Evolutionary conservation across 2,797 vertebrate species (phyloP).

Genomic region (Vipera ursinii): DNA sequence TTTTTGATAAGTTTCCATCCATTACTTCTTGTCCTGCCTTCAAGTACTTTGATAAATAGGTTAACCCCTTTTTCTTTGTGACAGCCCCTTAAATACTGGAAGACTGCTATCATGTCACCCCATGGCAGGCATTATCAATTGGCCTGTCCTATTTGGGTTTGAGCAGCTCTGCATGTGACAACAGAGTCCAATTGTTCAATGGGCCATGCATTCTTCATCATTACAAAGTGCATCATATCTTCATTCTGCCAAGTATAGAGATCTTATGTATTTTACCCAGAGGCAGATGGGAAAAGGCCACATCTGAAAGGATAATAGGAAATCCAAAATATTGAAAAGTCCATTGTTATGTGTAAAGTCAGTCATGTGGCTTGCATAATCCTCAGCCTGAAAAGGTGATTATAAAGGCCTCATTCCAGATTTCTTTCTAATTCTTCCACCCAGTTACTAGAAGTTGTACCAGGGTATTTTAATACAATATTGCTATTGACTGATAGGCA

Average conservation of each 20-base stretch:
- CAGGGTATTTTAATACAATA: neutral
- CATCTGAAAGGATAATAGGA: neutral
- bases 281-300: neutral
- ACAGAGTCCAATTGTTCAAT: neutral
- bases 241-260: neutral
- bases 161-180: neutral
- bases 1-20: neutral
- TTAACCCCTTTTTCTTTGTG: neutral
- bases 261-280: neutral
- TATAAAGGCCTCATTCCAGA: neutral
- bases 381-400: too few species aligned
- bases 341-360: neutral
- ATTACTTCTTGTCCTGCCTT: neutral
- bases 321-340: neutral
- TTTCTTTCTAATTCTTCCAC: neutral
- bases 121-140: neutral
- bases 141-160: neutral
- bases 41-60: neutral
- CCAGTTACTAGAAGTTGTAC: neutral
- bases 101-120: neutral
- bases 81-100: neutral
- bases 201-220: too few species aligned
- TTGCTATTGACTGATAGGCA: neutral
- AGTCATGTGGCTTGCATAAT: neutral
- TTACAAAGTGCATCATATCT: neutral